Conservation (phyloP, 2,113 vertebrate genomes). For the Eudyptes chrysolophus region DNA sequence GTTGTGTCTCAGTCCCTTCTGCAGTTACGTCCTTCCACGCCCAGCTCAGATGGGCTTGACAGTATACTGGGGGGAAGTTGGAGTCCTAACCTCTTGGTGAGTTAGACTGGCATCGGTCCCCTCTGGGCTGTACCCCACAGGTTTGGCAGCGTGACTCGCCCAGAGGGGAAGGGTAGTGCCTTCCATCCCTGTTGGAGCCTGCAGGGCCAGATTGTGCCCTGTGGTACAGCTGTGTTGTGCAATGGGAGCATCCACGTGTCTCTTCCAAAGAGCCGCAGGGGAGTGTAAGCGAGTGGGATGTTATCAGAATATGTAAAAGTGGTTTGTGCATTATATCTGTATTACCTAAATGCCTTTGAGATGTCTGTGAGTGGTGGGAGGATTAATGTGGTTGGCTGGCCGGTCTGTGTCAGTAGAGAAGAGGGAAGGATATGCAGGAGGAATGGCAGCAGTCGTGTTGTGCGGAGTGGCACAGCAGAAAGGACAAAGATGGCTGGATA, state of each 20-base stretch:
- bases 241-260: not conserved
- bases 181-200: not conserved
- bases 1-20: not conserved
- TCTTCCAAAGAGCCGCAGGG: not conserved
- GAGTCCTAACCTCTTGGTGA: not conserved
- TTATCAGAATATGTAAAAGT: not conserved
- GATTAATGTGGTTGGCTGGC: not conserved
- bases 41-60: not conserved
- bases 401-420: not conserved
- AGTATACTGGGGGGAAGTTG: not conserved
- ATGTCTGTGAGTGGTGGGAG: not conserved
- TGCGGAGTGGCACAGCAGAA: not conserved
- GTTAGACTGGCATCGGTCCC: fast-evolving
- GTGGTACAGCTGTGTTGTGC: not conserved
- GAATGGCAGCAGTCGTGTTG: not conserved
- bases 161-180: not conserved
- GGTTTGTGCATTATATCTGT: not conserved
- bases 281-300: not conserved
- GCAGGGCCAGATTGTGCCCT: not conserved
- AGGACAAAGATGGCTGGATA: not conserved
- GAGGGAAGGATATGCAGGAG: not conserved
- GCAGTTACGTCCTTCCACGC: not conserved
- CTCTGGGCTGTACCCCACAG: not conserved
- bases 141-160: not conserved
- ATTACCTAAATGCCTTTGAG: not conserved